phyloP scores from a whole-genome alignment of 1,140 invertebrate genomes.

The Sycophaga agraensis region DNA sequence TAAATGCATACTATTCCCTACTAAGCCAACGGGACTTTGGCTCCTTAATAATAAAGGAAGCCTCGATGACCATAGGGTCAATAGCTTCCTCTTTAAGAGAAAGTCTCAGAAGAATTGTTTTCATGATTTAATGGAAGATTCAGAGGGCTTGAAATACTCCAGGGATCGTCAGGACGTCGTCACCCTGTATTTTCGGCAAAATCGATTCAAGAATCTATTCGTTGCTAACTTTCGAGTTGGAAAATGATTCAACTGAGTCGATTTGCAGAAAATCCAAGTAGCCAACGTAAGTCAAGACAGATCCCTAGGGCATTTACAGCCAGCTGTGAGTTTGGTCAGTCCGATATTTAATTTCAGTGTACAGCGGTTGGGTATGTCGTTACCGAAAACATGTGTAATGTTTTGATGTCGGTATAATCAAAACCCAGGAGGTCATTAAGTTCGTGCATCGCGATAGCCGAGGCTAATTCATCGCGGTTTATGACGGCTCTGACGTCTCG shows the following conservation, averaged over 20 bases:
- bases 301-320: too few species aligned
- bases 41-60: not conserved
- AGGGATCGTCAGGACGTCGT: not conserved
- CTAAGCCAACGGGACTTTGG: not conserved
- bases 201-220: not conserved
- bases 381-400: conserved; percentile 1
- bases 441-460: not conserved
- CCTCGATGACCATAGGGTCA: not conserved
- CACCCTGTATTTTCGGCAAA: not conserved
- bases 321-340: conserved; percentile 4
- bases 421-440: not conserved
- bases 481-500: not conserved
- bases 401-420: not conserved
- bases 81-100: not conserved
- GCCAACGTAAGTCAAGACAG: not conserved
- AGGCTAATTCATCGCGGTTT: not conserved
- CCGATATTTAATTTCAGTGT: conserved; percentile 8
- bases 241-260: not conserved
- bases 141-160: not conserved
- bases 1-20: conserved; percentile 14
- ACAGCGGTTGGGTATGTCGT: not conserved
- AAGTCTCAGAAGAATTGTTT: not conserved
- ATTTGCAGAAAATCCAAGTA: not conserved
- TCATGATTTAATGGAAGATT: conserved; percentile 13
- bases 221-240: not conserved